phyloP scores from a whole-genome alignment of 2,113 vertebrate species.

The Noctilio leporinus region DNA sequence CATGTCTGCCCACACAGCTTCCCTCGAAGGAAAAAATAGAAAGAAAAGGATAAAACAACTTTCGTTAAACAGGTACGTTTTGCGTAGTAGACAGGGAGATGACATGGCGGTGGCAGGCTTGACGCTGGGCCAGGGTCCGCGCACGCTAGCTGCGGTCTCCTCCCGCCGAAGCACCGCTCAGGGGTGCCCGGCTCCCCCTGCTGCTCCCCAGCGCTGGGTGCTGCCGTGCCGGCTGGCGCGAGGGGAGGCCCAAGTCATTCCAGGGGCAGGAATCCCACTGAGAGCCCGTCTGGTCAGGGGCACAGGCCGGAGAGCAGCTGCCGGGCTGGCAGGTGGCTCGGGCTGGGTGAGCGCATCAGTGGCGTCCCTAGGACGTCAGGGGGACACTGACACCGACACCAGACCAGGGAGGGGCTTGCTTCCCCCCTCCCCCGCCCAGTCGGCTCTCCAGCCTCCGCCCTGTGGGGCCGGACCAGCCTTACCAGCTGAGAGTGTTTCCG shows the following conservation, averaged over 20 bases:
- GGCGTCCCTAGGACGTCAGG: background rate
- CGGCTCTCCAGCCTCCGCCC: rapidly evolving
- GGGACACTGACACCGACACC: background rate
- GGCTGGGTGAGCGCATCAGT: background rate
- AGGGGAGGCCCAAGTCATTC: background rate
- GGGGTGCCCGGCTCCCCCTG: too few species aligned
- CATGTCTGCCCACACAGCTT: background rate
- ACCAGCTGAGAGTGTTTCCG: too few species aligned
- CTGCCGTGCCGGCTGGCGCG: background rate
- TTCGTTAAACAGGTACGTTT: background rate
- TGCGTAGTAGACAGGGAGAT: background rate
- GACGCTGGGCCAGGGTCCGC: background rate
- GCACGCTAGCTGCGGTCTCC: too few species aligned
- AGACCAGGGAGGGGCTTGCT: background rate
- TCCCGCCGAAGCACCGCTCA: too few species aligned
- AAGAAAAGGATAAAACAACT: background rate
- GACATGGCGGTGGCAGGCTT: background rate
- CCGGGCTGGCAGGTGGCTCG: background rate
- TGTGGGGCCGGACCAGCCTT: background rate
- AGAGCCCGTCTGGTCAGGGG: background rate
- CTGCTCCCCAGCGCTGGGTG: background rate
- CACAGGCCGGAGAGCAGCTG: background rate
- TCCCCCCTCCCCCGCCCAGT: rapidly evolving
- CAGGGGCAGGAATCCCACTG: background rate
- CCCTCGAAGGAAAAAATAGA: background rate